Evolutionary conservation across 1,140 invertebrate species (phyloP).

Genomic region (Apis florea): DNA sequence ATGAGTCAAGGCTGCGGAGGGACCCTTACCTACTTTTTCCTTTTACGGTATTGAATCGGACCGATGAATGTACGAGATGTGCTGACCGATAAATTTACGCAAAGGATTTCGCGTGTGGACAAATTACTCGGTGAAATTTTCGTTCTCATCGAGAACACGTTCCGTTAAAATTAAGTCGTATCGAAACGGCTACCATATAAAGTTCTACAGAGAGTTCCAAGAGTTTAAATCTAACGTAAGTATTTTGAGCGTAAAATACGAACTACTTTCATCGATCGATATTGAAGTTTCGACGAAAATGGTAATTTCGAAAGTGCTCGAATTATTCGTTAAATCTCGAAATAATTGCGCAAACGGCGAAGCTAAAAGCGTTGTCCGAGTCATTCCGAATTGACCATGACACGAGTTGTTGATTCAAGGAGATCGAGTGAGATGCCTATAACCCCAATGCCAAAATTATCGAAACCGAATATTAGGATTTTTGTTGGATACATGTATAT

Average conservation of each 20-base stretch:
- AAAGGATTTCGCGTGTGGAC: constrained; percentile 40
- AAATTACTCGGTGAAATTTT: constrained; percentile 28
- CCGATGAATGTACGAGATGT: constrained; percentile 57
- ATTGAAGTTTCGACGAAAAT: neutral
- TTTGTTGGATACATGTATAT: constrained; percentile 30
- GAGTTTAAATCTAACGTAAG: neutral
- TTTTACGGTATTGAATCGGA: constrained; percentile 70
- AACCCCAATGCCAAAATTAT: constrained; percentile 68
- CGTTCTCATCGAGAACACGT: neutral
- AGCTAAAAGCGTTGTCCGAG: constrained; percentile 45
- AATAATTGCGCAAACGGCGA: constrained; percentile 30
- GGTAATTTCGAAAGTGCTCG: neutral
- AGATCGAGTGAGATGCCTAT: constrained; percentile 69
- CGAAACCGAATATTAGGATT: constrained; percentile 30
- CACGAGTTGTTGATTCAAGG: constrained; percentile 74
- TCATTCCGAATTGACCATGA: constrained; percentile 70
- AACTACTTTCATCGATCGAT: neutral
- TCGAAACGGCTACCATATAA: neutral
- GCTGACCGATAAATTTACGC: constrained; percentile 64
- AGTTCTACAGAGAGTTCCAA: rapidly evolving
- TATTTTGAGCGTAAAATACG: too few species aligned
- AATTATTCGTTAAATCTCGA: constrained; percentile 25
- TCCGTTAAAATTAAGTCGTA: neutral
- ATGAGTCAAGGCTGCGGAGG: constrained; percentile 71
- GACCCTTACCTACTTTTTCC: constrained; percentile 77